These are phyloP conservation scores for Drosophila willistoni DNA, from an alignment of 1,140 invertebrate genomes.

Conservation along the genomic window DNA sequence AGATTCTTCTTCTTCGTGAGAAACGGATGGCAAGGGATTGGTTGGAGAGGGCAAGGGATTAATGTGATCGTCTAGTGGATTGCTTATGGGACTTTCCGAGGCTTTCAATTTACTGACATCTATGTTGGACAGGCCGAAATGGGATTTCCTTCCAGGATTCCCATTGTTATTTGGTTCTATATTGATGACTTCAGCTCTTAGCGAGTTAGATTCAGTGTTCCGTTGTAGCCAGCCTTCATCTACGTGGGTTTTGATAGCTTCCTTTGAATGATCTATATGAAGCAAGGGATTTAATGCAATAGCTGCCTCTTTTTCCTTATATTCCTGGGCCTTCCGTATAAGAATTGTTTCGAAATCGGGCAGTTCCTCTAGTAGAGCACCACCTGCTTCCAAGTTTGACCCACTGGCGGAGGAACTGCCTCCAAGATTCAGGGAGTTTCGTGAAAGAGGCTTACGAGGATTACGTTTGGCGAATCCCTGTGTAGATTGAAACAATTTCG, in stretches of 20 bases:
- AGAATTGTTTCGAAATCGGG: conserved; percentile 81
- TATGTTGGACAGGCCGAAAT: conserved; percentile 64
- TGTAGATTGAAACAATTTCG: conserved; percentile 88
- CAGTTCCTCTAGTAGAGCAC: conserved; percentile 43
- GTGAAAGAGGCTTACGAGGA: conserved; percentile 88
- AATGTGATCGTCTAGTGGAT: background rate
- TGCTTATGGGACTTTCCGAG: background rate
- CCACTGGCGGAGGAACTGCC: background rate
- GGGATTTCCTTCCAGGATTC: conserved; percentile 34
- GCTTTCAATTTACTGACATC: conserved; percentile 63
- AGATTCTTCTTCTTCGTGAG: conserved; percentile 11
- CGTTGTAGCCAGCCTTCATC: conserved; percentile 72
- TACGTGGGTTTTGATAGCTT: conserved; percentile 64
- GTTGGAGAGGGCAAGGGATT: background rate
- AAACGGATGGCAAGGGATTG: background rate
- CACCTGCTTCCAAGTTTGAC: background rate
- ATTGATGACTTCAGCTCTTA: conserved; percentile 11
- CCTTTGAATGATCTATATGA: conserved; percentile 45
- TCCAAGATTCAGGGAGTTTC: conserved; percentile 34
- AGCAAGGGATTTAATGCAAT: conserved; percentile 48
- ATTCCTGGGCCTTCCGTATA: conserved; percentile 72
- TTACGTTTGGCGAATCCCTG: conserved; percentile 87
- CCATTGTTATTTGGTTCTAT: conserved; percentile 50
- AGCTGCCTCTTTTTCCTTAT: conserved; percentile 46
- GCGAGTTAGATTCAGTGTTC: conserved; percentile 58